Evolutionary conservation across 2,113 vertebrate species (phyloP), one percentile per base, ranked within the genome.

Genomic region (Myotis yumanensis): DNA sequence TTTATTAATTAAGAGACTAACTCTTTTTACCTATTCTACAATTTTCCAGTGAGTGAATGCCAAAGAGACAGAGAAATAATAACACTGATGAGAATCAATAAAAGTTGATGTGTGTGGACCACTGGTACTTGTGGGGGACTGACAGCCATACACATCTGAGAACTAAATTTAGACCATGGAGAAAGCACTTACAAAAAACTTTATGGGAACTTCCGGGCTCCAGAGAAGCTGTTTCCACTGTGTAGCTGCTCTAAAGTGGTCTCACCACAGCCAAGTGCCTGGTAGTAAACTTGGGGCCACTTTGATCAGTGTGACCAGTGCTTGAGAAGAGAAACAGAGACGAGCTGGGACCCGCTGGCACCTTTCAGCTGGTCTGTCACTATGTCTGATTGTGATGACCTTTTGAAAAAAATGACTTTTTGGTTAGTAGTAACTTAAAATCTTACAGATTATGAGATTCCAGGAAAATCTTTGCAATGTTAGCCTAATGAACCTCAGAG

Each of bases 61-160:
- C 37, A 30, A 57, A 84, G n/a, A 80, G 54, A 72, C 2, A 54
- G 32, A 54, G 35, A 89, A 76, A n/a, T 30, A 48, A 0, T 62
- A 68, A 86, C 66, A 62, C 1, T 35, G 66, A 0, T 79, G 22
- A 92, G 30, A 84, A 92, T 76, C 59, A 52, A 15, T 90, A 84
- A 40, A 92, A 69, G 75, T 3, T 83, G 43, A 15, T 46, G 15
- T 23, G 10, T 1, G 8, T 66, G 7, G 35, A 30, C 7, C 2
- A 66, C 32, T 28, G 18, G 25, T 22, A 30, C 11, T 83, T 73
- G 3, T 4, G 46, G 62, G 23, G 12, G 8, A 69, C 7, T n/a
- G 35, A 64, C 86, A 94, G 5, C 0, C 25, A 57, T 89, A 57
- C 0, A 1, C 18, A 71, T 25, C 54, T 71, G 25, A n/a, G 2